Evolutionary conservation across 2,113 vertebrate genomes (phyloP), one percentile per base, ranked within the genome.

Genomic region (Oreochromis aureus): DNA sequence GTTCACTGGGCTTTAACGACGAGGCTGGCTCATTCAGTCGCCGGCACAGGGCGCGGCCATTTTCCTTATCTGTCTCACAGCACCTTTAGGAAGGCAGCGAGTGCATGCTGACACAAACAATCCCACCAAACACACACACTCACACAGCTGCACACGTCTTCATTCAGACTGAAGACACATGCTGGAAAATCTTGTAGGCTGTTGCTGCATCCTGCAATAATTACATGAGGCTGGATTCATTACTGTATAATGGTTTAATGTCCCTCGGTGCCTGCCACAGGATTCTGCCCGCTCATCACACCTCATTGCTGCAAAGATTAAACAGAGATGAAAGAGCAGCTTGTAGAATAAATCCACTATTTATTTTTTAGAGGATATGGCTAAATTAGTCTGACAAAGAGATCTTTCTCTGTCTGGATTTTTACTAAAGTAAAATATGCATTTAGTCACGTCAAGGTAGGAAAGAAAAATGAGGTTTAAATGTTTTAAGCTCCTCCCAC

Each of bases 31-130:
- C 46, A 53, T 85, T 88, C 69, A 83, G 80, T 69, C 55, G 11
- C 36, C 13, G 39, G 61, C 69, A 30, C 69, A 12, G 63, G 56
- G 56, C 27, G 55, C 15, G 12, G 36, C 61, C 30, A 27, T 91
- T 91, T 89, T 36, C 56, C 89, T 92, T 93, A 89, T 93, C 89
- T 86, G 83, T 86, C 86, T 87, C 18, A 13, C 24, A 56, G 69
- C 93, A 93, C 89, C 82, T 95, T 87, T 71, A 83, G 78, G 82
- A 69, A 83, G 66, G 69, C 55, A n/a, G 83, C 0, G 7, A 66
- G 32, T 56, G 10, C 46, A 41, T 54, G 86, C 78, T 61, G 87
- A 91, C 80, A 79, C 66, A 91, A 83, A 90, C 90, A 83, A 58
- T 69, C 78, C 78, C 36, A 41, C 46, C 66, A 83, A 56, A 59